phyloP scores from a whole-genome alignment of 2,113 vertebrate genomes.

The Mellivora capensis region DNA sequence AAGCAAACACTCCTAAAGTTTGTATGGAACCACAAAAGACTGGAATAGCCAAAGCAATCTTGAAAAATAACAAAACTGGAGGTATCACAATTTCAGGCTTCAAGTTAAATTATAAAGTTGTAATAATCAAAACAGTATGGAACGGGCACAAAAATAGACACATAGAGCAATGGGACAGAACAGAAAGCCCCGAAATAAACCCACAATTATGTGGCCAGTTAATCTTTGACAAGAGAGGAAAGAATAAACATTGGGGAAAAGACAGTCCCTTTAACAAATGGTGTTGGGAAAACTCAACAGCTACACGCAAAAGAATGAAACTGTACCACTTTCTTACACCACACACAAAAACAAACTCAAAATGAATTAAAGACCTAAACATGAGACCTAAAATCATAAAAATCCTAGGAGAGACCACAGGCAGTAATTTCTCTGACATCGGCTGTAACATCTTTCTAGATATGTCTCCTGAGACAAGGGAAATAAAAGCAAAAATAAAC shows the following conservation, averaged over 20 bases:
- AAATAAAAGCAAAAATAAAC: no score
- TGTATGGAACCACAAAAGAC: not conserved
- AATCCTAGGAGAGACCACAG: no score
- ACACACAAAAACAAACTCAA: not conserved
- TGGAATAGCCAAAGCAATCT: not conserved
- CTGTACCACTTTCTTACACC: not conserved
- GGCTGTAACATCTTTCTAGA: no score
- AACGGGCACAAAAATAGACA: not conserved
- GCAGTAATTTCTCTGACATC: no score
- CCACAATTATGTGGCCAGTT: not conserved
- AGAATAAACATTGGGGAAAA: not conserved
- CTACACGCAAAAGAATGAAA: not conserved
- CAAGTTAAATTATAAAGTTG: not conserved
- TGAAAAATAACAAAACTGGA: not conserved
- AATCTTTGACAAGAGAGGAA: not conserved
- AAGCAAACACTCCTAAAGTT: not conserved
- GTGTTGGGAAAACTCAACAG: not conserved
- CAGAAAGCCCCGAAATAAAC: not conserved
- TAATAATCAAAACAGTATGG: not conserved
- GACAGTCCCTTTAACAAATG: not conserved
- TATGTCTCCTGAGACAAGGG: no score
- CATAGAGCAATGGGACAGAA: not conserved
- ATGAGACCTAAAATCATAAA: no score
- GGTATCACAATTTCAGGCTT: not conserved
- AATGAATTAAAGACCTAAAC: no score